Evolutionary conservation across 2,113 vertebrate species (phyloP), one percentile per base, ranked within the genome.

Genomic region (Dipodomys merriami): DNA sequence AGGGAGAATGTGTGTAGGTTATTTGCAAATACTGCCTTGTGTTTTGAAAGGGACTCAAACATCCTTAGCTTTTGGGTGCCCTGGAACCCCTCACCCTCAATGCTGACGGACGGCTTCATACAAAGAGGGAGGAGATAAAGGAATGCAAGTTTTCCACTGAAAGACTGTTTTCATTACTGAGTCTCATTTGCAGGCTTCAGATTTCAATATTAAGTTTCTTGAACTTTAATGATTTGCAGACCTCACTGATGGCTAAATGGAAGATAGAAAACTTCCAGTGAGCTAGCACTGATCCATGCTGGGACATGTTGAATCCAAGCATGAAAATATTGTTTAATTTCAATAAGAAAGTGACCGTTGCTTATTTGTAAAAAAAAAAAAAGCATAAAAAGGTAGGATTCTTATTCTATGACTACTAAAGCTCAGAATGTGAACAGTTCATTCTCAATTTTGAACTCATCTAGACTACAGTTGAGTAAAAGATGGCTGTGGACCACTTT

Each of bases 251-350:
- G 20, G 12, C 68, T 79, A 69, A 72, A 39, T 0, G 88, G 74
- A 88, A 86, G 64, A 71, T 22, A 92, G 73, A 57, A 95, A 87
- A 49, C 60, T 68, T 94, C 74, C 22, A 4, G 16, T 46, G 79
- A 83, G 39, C 10, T 29, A 78, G 0, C 67, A 71, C 0, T 68
- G 9, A 30, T 79, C 78, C 60, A 49, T 22, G 65, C 6, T 53
- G 27, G 73, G 77, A 83, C 22, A 71, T 49, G n/a, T 53, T 6
- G 49, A 20, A 8, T 79, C 71, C 10, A 84, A 44, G 67, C 30
- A 46, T 82, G 72, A 86, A 86, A 23, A 88, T 18, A 53, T 0
- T 65, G 46, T 25, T 86, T 86, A 67, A 74, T 86, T 93, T 85
- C 39, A 91, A 23, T 33, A 57, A 39, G 39, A 39, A 39, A 84